phyloP scores from a whole-genome alignment of 2,888 invertebrate species.

The Dynastes maya region DNA sequence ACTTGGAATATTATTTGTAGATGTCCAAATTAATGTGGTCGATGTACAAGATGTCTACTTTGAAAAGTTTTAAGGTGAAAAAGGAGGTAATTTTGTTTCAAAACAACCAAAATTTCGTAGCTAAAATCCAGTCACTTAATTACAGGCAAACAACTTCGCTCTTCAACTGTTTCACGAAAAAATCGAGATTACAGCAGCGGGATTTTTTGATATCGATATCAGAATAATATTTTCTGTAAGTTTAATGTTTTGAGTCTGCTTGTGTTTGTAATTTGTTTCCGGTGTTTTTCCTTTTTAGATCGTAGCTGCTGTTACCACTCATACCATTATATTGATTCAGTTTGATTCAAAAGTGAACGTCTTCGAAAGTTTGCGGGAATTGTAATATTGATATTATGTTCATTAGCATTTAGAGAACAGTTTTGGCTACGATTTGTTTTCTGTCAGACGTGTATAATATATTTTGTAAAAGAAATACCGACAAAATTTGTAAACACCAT shows the following conservation, averaged over 20 bases:
- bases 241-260: too few relatives aligned
- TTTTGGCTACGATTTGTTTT: too few relatives aligned
- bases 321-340: conserved; percentile 31
- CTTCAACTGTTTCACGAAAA: conserved; percentile 32
- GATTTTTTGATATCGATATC: conserved; percentile 26
- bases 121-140: background rate
- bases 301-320: conserved; percentile 23
- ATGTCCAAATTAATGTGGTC: background rate
- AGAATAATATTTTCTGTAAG: conserved; percentile 33
- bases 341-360: conserved; percentile 22
- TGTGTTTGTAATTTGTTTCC: too few relatives aligned
- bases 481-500: too few relatives aligned
- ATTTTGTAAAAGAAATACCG: too few relatives aligned
- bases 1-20: conserved; percentile 5
- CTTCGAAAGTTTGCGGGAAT: background rate
- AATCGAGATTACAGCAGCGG: conserved; percentile 29
- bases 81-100: conserved; percentile 25
- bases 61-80: background rate
- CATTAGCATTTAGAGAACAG: too few relatives aligned
- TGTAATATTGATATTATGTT: background rate
- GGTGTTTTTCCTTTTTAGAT: background rate
- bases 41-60: conserved; percentile 5
- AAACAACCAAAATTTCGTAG: background rate
- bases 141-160: conserved; percentile 31
- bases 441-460: too few relatives aligned